Evolutionary conservation across 2,888 invertebrate genomes (phyloP).

Genomic region (Herminia tarsipennalis): DNA sequence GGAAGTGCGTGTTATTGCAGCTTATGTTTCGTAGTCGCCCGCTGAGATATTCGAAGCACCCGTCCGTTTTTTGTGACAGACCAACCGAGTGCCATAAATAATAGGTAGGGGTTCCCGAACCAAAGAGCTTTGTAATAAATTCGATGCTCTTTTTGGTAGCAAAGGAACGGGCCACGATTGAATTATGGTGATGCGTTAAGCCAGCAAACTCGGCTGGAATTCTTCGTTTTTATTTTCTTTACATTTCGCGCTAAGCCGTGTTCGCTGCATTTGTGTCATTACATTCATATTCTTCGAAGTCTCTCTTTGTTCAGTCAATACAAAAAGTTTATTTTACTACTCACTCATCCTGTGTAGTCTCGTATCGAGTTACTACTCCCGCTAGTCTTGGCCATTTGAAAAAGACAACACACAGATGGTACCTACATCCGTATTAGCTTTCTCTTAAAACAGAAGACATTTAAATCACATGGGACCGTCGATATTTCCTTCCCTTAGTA

Average conservation of each 20-base stretch:
- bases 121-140: conserved; percentile 83
- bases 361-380: conserved; percentile 70
- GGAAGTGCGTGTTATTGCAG: conserved; percentile 85
- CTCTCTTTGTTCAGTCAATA: conserved; percentile 67
- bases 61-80: conserved; percentile 85
- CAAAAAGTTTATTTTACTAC: conserved; percentile 72
- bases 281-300: conserved; percentile 67
- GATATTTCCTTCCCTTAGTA: conserved; percentile 77
- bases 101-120: conserved; percentile 83
- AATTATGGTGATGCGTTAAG: conserved; percentile 85
- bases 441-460: conserved; percentile 82
- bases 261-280: conserved; percentile 65
- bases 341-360: conserved; percentile 57
- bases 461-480: conserved; percentile 80
- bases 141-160: conserved; percentile 84
- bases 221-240: conserved; percentile 75
- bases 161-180: conserved; percentile 77
- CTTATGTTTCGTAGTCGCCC: conserved; percentile 81
- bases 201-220: conserved; percentile 75
- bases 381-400: conserved; percentile 70
- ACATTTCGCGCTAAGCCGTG: conserved; percentile 70
- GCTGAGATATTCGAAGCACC: conserved; percentile 83
- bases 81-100: conserved; percentile 85
- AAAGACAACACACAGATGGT: conserved; percentile 80
- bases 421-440: conserved; percentile 78